phyloP scores from a whole-genome alignment of 2,888 invertebrate genomes.

The Pristionchus arcanus region DNA sequence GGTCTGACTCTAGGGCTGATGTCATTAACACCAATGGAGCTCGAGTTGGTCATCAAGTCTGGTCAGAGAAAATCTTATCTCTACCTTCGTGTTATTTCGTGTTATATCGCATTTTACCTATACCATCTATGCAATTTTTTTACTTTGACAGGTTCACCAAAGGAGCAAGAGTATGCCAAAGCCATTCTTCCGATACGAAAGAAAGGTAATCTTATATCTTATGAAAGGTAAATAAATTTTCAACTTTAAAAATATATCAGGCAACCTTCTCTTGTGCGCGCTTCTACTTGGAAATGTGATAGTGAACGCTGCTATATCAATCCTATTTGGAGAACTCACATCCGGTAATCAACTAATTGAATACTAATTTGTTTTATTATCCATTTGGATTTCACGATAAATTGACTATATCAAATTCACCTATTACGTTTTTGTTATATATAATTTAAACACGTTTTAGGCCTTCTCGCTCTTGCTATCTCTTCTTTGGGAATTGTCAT shows the following conservation, averaged over 20 bases:
- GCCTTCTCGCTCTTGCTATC: constrained; percentile 74
- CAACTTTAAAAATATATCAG: neutral
- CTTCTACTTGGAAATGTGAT: constrained; percentile 84
- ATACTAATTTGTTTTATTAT: neutral
- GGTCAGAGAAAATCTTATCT: constrained; percentile 54
- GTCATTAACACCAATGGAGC: constrained; percentile 87
- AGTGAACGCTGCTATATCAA: constrained; percentile 87
- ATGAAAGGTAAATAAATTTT: no score
- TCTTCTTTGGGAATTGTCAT: constrained; percentile 88
- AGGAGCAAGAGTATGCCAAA: constrained; percentile 85
- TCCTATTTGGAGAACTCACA: constrained; percentile 93
- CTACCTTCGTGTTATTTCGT: neutral
- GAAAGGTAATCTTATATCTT: constrained; percentile 83
- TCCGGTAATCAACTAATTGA: neutral
- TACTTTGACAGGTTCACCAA: constrained; percentile 62
- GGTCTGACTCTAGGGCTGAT: constrained; percentile 96
- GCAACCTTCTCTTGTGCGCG: constrained; percentile 91
- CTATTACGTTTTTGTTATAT: no score
- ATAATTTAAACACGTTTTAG: constrained; percentile 56
- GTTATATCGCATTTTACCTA: neutral
- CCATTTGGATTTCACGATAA: neutral
- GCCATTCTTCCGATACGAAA: constrained; percentile 92
- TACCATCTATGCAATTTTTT: neutral
- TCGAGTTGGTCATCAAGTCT: constrained; percentile 76
- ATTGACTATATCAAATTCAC: no score